phyloP scores from a whole-genome alignment of 2,113 vertebrate genomes.

The Larimichthys crocea region DNA sequence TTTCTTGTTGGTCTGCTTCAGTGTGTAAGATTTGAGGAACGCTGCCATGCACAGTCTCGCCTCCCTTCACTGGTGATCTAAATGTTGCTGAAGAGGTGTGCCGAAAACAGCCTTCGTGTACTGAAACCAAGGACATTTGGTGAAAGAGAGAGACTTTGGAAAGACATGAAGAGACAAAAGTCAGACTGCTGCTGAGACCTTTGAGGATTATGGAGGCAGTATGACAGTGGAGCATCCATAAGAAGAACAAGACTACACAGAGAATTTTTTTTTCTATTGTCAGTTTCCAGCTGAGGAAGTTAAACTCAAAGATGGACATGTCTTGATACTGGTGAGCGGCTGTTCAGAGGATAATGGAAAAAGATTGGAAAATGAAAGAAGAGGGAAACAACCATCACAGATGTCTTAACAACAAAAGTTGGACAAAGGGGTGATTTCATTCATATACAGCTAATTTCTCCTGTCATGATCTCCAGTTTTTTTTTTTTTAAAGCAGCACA shows the following conservation, averaged over 20 bases:
- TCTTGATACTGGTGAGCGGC: constrained; percentile 18
- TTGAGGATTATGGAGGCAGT: constrained; percentile 20
- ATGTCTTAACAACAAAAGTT: neutral
- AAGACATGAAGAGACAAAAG: neutral
- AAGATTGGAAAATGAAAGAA: constrained; percentile 31
- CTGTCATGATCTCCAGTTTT: neutral
- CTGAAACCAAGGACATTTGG: constrained; percentile 35
- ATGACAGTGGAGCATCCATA: neutral
- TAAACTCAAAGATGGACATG: constrained; percentile 6
- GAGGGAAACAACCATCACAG: constrained; percentile 10
- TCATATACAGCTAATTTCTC: constrained; percentile 7
- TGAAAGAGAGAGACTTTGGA: constrained; percentile 22
- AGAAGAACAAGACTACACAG: constrained; percentile 4
- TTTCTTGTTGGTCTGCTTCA: constrained; percentile 81
- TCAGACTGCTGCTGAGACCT: constrained; percentile 8
- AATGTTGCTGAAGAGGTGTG: constrained; percentile 48
- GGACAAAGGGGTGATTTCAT: constrained; percentile 27
- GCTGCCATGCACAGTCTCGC: constrained; percentile 36
- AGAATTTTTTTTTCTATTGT: constrained; percentile 7
- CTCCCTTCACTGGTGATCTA: constrained; percentile 38
- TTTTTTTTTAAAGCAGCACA: neutral
- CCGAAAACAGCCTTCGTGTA: constrained; percentile 20
- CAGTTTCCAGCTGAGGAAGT: constrained; percentile 8
- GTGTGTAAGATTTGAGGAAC: constrained; percentile 62
- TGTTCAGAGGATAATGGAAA: constrained; percentile 21